A percentile compares a stretch with the other conserved stretches of the same genome.
phyloP scores from a whole-genome alignment of 2,113 vertebrate genomes.

The Anser brachyrhynchus region DNA sequence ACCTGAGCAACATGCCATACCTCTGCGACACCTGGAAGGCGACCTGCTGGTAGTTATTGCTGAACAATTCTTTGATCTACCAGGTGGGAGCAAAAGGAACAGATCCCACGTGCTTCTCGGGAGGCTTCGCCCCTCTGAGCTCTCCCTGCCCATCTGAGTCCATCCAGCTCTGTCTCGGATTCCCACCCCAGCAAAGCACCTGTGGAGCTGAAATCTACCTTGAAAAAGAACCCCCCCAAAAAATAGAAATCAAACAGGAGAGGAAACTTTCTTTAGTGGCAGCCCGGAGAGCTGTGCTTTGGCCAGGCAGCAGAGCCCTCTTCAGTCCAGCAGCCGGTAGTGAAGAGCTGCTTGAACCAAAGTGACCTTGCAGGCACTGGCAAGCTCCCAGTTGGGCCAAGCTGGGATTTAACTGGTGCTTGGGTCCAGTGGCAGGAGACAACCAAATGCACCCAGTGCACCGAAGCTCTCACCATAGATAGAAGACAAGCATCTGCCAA shows the following conservation, averaged over 20 bases:
- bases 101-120: background rate
- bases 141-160: background rate
- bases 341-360: conserved; percentile 27
- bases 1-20: background rate
- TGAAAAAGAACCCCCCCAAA: background rate
- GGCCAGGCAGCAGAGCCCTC: conserved; percentile 64
- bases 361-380: background rate
- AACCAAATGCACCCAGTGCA: background rate
- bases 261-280: background rate
- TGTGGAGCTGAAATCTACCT: background rate
- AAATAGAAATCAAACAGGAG: background rate
- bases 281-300: background rate
- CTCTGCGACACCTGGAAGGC: conserved; percentile 35
- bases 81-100: conserved; percentile 14
- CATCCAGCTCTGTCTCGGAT: background rate
- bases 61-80: conserved; percentile 32
- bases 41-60: background rate
- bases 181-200: conserved; percentile 18
- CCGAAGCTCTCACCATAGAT: background rate
- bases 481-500: background rate
- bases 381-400: conserved; percentile 12
- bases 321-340: conserved; percentile 43
- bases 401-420: conserved; percentile 9
- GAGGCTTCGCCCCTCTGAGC: background rate
- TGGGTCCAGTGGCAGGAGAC: background rate